Evolutionary conservation across 2,888 invertebrate genomes (phyloP).

Genomic region (Parascotia fuliginaria): DNA sequence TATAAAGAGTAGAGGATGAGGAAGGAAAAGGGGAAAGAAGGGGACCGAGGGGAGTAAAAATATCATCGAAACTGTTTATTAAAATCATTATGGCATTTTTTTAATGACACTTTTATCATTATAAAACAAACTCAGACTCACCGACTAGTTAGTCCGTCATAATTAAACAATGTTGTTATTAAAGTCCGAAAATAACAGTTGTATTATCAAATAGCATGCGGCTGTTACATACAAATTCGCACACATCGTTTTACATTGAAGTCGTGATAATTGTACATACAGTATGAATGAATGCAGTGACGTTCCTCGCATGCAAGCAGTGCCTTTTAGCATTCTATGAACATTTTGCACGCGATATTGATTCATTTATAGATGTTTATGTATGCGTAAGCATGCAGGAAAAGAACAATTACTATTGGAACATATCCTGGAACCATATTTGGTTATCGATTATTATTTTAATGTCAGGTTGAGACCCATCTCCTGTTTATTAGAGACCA

Average conservation of each 20-base stretch:
- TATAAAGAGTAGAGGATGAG: no score
- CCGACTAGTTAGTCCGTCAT: no score
- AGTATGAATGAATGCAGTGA: neutral
- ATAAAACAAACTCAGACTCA: neutral
- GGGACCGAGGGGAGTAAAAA: no score
- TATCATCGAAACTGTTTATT: no score
- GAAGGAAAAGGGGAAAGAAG: no score
- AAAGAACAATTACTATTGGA: neutral
- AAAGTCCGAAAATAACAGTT: neutral
- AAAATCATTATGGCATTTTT: no score
- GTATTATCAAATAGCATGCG: neutral
- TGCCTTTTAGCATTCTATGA: neutral
- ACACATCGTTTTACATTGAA: neutral
- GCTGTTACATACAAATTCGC: neutral
- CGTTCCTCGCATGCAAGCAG: neutral
- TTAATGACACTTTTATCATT: no score
- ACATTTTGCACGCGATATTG: neutral
- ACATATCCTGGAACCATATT: neutral
- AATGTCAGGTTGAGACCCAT: neutral
- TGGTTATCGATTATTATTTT: neutral
- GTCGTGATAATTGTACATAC: neutral
- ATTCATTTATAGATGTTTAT: neutral
- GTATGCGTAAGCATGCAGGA: neutral
- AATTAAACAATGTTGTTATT: neutral
- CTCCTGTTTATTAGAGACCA: neutral